Evolutionary conservation across 2,797 vertebrate genomes (phyloP), one percentile per base, ranked within the genome.

Genomic region (Etheostoma nigrum): DNA sequence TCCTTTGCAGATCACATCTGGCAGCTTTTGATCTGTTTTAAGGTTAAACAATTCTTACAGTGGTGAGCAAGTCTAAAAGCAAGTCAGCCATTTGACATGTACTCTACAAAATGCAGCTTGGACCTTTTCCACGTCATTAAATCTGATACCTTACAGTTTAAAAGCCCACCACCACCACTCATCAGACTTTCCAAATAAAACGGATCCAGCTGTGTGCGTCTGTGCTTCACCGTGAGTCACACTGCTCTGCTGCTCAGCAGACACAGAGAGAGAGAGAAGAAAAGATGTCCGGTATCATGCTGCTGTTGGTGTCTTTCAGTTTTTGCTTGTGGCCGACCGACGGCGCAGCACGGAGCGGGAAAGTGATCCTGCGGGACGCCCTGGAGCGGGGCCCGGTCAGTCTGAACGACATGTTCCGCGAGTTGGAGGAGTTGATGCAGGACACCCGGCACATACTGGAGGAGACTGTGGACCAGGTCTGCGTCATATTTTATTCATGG

Each of bases 391-490:
- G 92, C 60, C 92, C 94, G 64, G 63, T 74, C 85, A 96, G 95
- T 42, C 93, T 98, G 79, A 96, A 95, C 81, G 97, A 98, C 76
- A 98, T 98, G 96, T 96, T 98, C 88, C 94, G 94, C 36, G 97
- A 99, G 92, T 96, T 97, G 74, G 97, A 96, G 88, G 96, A 96
- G 82, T 88, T 99, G 87, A 98, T 98, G 96, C 96, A 97, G 88
- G 97, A 99, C 91, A 97, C 97, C 5, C 96, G 96, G 89, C 93
- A 96, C 85, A 97, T 97, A 76, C 92, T 99, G 89, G 95, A 96
- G 81, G 97, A 97, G 89, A 96, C 97, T 0, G 96, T 97, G 69
- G 94, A 97, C 76, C 96, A 98, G 97, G 97, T 99, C 93, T 87
- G 92, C 79, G 76, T 88, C 84, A 76, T 36, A 3, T 76, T 81